Base-by-base conservation (phyloP, 2,888 invertebrate genomes). In the Caenorhabditis japonica region DNA sequence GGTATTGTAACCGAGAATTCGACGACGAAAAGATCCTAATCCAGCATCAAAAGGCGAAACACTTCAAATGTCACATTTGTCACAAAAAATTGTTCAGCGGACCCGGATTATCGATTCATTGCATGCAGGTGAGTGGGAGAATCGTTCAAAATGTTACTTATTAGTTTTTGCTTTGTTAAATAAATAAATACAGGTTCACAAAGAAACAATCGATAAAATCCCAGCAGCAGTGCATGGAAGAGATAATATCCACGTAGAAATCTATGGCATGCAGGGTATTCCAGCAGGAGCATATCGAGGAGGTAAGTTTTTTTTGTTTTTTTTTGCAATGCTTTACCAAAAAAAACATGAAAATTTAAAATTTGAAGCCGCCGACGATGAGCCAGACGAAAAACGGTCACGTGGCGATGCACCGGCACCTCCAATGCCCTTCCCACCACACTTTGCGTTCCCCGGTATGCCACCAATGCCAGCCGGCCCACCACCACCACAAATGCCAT, bases 191-290 rank as follows among this genome's bases (percentile, higher is more conserved):
- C 88, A 94, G 93, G 97, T 99, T 73, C 99, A 99, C 90, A 99
- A 99, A 90, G 99, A 99, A 90, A 95, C 96, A 69, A 95, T 99
- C 89, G 97, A 99, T 90, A 97, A 97, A 91, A 97, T 99, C 88
- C 99, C 99, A 83, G 97, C 97, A 91, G 95, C 97, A 77, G 90
- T 97, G 88, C 96, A 97, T 85, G 95, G 95, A 90, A 92, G 97
- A 88, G 95, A 95, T 88, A 96, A 96, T 90, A 95, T 96, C 88
- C 97, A 97, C 90, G 94, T 99, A 89, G 99, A 99, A 91, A 97
- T 99, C 88, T 99, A 99, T 91, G 99, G 99, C 82, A 99, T 99
- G 97, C 97, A 99, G 91, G 99, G 99, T 84, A 97, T 99, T 87
- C 99, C 99, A 30, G 92, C 94, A 60, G 94, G 93, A 34, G 75